These are phyloP conservation scores for Gastracanthus pulcherrimus DNA, from an alignment of 2,888 invertebrate genomes.

Conservation along the genomic window DNA sequence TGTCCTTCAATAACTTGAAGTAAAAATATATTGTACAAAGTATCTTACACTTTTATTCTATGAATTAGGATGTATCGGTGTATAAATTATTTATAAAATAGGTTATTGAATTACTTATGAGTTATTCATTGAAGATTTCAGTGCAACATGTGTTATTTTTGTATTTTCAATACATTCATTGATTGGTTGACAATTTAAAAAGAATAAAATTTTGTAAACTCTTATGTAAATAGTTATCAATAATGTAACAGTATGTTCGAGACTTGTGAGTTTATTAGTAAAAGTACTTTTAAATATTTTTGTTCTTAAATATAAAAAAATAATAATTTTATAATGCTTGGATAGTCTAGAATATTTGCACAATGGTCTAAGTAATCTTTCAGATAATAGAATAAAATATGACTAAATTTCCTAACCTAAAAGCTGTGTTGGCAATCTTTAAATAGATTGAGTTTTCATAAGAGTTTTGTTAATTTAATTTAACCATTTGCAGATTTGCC, in stretches of 20 bases:
- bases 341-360: not conserved
- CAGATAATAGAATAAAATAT: not conserved
- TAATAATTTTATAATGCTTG: not conserved
- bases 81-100: not conserved
- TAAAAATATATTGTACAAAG: not conserved
- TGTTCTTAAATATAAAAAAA: not conserved
- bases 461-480: not conserved
- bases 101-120: too few relatives aligned
- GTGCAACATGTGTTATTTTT: too few relatives aligned
- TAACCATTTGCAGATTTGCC: constrained; percentile 88
- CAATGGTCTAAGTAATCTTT: not conserved
- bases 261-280: not conserved
- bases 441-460: not conserved
- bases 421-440: not conserved
- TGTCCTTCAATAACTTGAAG: too few relatives aligned
- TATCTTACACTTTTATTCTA: not conserved
- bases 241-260: not conserved
- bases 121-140: too few relatives aligned
- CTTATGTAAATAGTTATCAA: constrained; percentile 3
- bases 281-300: too few relatives aligned
- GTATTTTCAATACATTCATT: too few relatives aligned
- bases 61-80: too few relatives aligned
- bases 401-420: constrained; percentile 34
- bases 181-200: not conserved
- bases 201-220: not conserved